Conservation (phyloP, 37 sponge, comb jelly and placozoan species). For the Halisarca cf. caerulea region DNA sequence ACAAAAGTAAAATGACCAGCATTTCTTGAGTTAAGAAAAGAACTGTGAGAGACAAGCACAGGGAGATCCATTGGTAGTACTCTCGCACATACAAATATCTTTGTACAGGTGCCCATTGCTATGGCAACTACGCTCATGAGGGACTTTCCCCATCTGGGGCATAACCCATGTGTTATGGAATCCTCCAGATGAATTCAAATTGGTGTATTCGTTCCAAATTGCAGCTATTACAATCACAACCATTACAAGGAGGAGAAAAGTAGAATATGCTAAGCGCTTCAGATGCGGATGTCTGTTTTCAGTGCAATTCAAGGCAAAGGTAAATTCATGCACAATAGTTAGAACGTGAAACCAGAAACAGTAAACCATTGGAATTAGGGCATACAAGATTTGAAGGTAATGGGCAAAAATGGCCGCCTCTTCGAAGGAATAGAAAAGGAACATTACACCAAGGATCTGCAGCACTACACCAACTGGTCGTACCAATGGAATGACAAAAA, state of each 20-base stretch:
- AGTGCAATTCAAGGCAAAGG: background rate
- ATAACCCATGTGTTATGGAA: too few species aligned
- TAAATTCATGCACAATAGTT: background rate
- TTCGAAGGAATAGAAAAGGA: conserved; percentile 3
- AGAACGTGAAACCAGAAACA: conserved; percentile 8
- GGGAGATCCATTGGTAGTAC: too few species aligned
- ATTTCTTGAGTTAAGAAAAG: too few species aligned
- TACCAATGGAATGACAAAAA: conserved; percentile 5
- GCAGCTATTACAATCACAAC: background rate
- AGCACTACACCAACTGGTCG: conserved; percentile 10
- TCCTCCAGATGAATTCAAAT: background rate
- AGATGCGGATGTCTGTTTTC: background rate
- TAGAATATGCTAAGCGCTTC: background rate
- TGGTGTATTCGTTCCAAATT: background rate
- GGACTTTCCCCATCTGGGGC: too few species aligned
- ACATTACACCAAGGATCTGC: background rate
- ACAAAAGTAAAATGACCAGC: too few species aligned
- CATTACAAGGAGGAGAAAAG: background rate
- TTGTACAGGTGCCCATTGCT: too few species aligned
- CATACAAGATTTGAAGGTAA: conserved; percentile 18
- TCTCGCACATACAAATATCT: too few species aligned
- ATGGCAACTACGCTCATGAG: too few species aligned
- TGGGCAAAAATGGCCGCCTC: background rate
- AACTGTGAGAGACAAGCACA: too few species aligned
- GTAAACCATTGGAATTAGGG: background rate